Evolutionary conservation across 2,797 vertebrate species (phyloP), one percentile per base, ranked within the genome.

Genomic region (Lepilemur septentrionalis): DNA sequence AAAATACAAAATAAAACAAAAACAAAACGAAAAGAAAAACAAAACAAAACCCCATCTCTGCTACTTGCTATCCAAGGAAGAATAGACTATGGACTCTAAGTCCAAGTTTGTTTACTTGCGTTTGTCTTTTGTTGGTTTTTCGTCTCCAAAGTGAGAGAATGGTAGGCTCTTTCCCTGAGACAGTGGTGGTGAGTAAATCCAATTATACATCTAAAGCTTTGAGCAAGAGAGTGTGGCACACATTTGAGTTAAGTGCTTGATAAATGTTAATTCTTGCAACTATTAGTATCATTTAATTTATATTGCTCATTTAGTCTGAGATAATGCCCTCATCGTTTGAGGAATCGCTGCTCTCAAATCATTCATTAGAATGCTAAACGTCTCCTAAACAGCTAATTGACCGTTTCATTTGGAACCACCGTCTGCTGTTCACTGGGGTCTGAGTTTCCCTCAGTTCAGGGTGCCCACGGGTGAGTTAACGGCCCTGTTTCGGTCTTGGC

Each of bases 181-280:
- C 4, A 9, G 52, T 2, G 0, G 52, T 57, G 0, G 23, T 57
- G 52, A 8, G 18, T n/a, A 52, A 50, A 23, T 23, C 18, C 43
- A n/a, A 76, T 13, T n/a, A 50, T n/a, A 76, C 0, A 2, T 52
- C 18, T n/a, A 76, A 52, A 76, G 18, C 23, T 79, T 28, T 41
- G 7, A 41, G 50, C 76, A 17, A 0, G n/a, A 41, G 52, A 57
- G 23, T 23, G 38, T 79, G 35, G n/a, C 35, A 28, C 23, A 79
- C 35, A 28, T 38, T 57, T 79, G 35, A 79, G 23, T 55, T 57
- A 18, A 57, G 52, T 38, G 52, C 35, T 79, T 57, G 14, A 57
- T 79, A 79, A 41, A 79, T 10, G 52, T 79, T 18, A 57, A 79
- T 57, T 57, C 35, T 57, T 41, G 35, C 35, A 57, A 57, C 23